These are phyloP conservation scores for Eucriotettix oculatus DNA, from an alignment of 2,888 invertebrate genomes.

Conservation along the genomic window DNA sequence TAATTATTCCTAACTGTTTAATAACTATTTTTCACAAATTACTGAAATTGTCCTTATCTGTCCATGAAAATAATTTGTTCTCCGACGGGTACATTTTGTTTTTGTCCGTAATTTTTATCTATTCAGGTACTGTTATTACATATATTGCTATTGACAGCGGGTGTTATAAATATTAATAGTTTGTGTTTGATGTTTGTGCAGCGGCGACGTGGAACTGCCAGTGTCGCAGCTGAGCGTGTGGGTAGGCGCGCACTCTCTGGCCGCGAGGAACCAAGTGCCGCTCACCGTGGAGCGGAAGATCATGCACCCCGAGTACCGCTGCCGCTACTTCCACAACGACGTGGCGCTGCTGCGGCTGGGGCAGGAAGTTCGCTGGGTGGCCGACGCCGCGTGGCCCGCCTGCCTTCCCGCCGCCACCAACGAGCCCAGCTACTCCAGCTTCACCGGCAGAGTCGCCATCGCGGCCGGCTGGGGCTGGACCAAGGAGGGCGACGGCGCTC, in stretches of 20 bases:
- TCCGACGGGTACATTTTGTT: no score
- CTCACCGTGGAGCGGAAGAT: constrained; percentile 34
- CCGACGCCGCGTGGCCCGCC: constrained; percentile 53
- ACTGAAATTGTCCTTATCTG: no score
- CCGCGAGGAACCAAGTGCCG: constrained; percentile 31
- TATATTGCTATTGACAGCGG: no score
- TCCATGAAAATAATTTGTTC: no score
- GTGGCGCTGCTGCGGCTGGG: constrained; percentile 56
- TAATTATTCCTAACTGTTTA: no score
- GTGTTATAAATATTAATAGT: no score
- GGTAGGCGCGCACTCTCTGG: constrained; percentile 54
- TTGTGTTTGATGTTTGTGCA: constrained; percentile 19
- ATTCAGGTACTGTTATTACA: no score
- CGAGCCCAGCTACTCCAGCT: background rate
- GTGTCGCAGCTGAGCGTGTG: constrained; percentile 48
- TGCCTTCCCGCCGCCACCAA: constrained; percentile 43
- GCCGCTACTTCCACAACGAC: constrained; percentile 28
- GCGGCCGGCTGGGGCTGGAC: constrained; percentile 83
- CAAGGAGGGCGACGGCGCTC: constrained; percentile 43
- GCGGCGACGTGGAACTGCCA: constrained; percentile 44
- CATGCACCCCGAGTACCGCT: constrained; percentile 60
- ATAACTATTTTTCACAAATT: no score
- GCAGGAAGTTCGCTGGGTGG: constrained; percentile 20
- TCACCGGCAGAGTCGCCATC: constrained; percentile 29
- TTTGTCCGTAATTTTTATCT: no score